Evolutionary conservation across 2,888 invertebrate genomes (phyloP).

Genomic region (Trilocha varians): DNA sequence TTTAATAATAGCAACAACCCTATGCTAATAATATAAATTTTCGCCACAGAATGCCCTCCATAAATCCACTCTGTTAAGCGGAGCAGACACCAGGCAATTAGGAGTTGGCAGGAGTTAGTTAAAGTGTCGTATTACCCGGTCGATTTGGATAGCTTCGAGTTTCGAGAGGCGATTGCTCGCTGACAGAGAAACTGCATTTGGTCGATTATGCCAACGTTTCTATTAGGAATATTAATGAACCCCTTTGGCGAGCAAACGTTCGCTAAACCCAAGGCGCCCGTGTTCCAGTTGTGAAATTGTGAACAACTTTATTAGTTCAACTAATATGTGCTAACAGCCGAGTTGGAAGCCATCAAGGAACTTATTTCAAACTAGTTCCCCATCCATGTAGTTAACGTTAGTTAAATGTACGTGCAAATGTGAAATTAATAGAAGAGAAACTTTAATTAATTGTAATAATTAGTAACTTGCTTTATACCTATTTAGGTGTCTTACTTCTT

Average conservation of each 20-base stretch:
- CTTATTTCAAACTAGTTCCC: background rate
- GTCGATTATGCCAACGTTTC: slow-evolving; percentile 33
- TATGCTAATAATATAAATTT: slow-evolving; percentile 29
- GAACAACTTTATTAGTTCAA: slow-evolving; percentile 20
- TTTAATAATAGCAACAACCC: slow-evolving; percentile 25
- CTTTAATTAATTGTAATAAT: no score
- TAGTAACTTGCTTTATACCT: no score
- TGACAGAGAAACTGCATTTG: slow-evolving; percentile 62
- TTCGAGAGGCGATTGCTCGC: slow-evolving; percentile 31
- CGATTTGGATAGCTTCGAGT: slow-evolving; percentile 24
- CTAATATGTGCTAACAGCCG: slow-evolving; percentile 14
- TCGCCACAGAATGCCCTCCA: slow-evolving; percentile 32
- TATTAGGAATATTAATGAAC: slow-evolving; percentile 57
- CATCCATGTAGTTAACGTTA: background rate
- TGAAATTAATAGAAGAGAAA: background rate
- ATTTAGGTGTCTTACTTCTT: no score
- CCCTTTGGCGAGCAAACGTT: slow-evolving; percentile 25
- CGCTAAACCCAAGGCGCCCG: slow-evolving; percentile 16
- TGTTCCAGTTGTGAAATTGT: slow-evolving; percentile 18
- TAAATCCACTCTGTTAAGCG: slow-evolving; percentile 45
- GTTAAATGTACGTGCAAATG: background rate
- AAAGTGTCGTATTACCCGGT: slow-evolving; percentile 31
- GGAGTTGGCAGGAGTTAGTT: slow-evolving; percentile 26
- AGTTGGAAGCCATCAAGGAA: slow-evolving; percentile 7
- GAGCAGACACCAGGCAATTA: slow-evolving; percentile 34